Evolutionary conservation across 1,140 invertebrate genomes (phyloP).

Genomic region (Rhagoletis pomonella): DNA sequence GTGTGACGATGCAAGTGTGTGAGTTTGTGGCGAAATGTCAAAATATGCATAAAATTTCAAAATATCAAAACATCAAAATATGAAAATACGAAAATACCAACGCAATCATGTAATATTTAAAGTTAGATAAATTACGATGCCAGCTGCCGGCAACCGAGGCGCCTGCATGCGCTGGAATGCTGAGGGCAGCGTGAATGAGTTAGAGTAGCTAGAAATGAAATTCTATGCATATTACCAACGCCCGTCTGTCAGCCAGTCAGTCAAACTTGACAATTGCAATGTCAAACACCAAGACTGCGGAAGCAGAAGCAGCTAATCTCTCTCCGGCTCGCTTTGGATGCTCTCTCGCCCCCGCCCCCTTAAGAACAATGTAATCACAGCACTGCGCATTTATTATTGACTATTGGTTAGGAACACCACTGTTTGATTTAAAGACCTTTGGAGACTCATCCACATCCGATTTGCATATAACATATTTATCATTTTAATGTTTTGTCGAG

Average conservation of each 20-base stretch:
- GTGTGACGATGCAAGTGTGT: background rate
- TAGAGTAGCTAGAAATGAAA: background rate
- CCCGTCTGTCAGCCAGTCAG: background rate
- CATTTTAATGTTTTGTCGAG: slow-evolving; percentile 4
- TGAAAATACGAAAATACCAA: slow-evolving; percentile 19
- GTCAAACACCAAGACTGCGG: background rate
- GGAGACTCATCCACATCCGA: background rate
- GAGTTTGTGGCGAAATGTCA: slow-evolving; percentile 17
- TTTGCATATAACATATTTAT: background rate
- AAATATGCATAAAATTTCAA: slow-evolving; percentile 43
- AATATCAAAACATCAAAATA: slow-evolving; percentile 4
- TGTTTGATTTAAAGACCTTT: background rate
- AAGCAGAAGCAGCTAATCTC: background rate
- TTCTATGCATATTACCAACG: slow-evolving; percentile 15
- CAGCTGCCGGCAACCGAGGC: background rate
- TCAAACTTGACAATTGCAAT: background rate
- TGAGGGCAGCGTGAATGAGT: background rate
- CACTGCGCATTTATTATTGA: background rate
- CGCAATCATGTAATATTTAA: slow-evolving; percentile 40
- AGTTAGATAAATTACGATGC: slow-evolving; percentile 38
- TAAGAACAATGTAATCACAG: background rate
- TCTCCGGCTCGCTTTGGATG: background rate
- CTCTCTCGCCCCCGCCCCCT: background rate
- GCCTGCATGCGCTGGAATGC: background rate
- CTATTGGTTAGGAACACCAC: background rate